phyloP scores from a whole-genome alignment of 2,888 invertebrate species.

The Oxycera nigricornis region DNA sequence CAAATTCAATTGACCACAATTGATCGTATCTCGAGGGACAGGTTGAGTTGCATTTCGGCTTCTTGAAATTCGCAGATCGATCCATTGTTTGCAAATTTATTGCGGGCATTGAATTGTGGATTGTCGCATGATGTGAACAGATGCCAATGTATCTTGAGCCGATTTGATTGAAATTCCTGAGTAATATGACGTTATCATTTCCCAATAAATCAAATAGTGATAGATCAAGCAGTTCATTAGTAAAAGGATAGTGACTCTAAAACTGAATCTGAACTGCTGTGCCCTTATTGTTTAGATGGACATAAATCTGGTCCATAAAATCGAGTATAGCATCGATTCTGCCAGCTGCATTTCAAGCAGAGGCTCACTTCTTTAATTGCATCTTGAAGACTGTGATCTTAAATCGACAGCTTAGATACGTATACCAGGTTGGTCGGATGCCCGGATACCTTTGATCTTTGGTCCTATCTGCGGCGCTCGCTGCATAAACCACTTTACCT shows the following conservation, averaged over 20 bases:
- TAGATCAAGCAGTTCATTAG: too few relatives aligned
- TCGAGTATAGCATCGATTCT: too few relatives aligned
- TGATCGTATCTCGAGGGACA: background rate
- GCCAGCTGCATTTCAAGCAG: too few relatives aligned
- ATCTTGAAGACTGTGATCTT: background rate
- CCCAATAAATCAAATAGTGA: too few relatives aligned
- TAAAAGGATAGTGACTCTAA: too few relatives aligned
- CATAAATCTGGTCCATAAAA: too few relatives aligned
- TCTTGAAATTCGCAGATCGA: background rate
- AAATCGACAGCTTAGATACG: background rate
- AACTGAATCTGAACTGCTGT: too few relatives aligned
- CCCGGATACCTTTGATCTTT: constrained; percentile 1
- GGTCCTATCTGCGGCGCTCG: background rate
- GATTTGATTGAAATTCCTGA: too few relatives aligned
- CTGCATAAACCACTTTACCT: background rate
- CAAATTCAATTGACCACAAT: background rate
- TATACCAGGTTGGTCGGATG: background rate
- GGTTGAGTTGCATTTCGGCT: background rate
- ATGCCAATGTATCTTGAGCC: too few relatives aligned
- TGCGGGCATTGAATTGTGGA: background rate
- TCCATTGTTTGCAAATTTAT: constrained; percentile 17
- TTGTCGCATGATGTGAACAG: too few relatives aligned
- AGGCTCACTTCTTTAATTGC: background rate
- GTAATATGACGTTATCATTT: too few relatives aligned
- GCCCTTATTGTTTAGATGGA: too few relatives aligned